These are phyloP conservation scores for Mastomys coucha DNA, from an alignment of 2,113 vertebrate genomes.

Conservation along the genomic window DNA sequence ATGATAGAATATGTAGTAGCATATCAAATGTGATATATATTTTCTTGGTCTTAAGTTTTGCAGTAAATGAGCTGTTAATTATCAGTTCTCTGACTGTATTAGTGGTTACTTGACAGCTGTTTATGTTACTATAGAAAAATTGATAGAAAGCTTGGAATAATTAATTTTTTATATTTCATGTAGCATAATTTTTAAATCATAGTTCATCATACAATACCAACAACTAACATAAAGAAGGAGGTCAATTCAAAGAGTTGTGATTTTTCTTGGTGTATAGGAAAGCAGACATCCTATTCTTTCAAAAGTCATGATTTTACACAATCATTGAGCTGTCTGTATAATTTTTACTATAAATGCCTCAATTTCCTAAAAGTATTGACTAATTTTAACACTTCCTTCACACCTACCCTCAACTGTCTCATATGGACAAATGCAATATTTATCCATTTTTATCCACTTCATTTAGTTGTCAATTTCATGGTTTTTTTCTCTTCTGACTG, in stretches of 20 bases:
- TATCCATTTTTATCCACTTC: background rate
- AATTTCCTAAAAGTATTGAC: background rate
- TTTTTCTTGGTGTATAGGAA: background rate
- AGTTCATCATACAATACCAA: background rate
- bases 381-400: background rate
- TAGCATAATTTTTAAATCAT: conserved; percentile 30
- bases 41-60: background rate
- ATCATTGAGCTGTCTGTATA: background rate
- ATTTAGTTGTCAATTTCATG: background rate
- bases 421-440: background rate
- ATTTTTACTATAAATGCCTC: conserved; percentile 27
- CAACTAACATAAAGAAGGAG: background rate
- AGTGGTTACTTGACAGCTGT: background rate
- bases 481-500: background rate
- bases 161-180: conserved; percentile 1
- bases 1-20: background rate
- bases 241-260: background rate
- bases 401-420: background rate
- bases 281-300: background rate
- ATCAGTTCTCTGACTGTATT: background rate
- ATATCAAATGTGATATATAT: background rate
- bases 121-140: background rate
- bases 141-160: background rate
- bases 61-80: background rate
- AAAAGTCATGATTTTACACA: background rate